These are phyloP conservation scores for Martes flavigula DNA, from an alignment of 2,797 vertebrate genomes.

Conservation along the genomic window DNA sequence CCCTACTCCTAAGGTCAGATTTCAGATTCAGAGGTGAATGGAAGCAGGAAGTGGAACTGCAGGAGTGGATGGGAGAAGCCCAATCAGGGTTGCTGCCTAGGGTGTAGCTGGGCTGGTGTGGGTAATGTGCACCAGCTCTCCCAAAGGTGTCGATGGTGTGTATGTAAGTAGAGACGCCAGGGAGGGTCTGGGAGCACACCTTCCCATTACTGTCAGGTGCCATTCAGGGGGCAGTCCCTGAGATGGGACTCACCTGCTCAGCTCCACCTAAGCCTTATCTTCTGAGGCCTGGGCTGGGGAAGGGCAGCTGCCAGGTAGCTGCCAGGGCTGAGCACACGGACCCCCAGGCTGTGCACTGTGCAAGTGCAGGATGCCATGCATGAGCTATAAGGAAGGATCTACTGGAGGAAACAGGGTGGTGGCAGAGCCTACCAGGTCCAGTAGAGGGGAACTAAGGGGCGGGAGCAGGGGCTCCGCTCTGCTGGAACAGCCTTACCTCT, in stretches of 20 bases:
- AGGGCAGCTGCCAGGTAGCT: neutral
- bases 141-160: rapidly evolving
- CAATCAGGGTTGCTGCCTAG: neutral
- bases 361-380: neutral
- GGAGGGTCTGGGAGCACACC: rapidly evolving
- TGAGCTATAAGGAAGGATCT: neutral
- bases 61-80: neutral
- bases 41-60: neutral
- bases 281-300: neutral
- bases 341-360: neutral
- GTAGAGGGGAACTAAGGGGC: rapidly evolving
- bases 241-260: neutral
- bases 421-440: neutral
- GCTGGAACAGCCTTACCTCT: constrained; percentile 62
- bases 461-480: neutral
- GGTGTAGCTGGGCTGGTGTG: neutral
- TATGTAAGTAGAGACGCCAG: neutral
- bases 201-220: neutral
- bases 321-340: neutral
- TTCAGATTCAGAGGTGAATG: neutral
- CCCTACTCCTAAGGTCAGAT: neutral
- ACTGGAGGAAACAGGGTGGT: neutral
- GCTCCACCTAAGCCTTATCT: neutral
- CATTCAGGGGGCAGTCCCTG: neutral
- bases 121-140: neutral